Evolutionary conservation across 2,888 invertebrate genomes (phyloP).

Genomic region (Meta bourneti): DNA sequence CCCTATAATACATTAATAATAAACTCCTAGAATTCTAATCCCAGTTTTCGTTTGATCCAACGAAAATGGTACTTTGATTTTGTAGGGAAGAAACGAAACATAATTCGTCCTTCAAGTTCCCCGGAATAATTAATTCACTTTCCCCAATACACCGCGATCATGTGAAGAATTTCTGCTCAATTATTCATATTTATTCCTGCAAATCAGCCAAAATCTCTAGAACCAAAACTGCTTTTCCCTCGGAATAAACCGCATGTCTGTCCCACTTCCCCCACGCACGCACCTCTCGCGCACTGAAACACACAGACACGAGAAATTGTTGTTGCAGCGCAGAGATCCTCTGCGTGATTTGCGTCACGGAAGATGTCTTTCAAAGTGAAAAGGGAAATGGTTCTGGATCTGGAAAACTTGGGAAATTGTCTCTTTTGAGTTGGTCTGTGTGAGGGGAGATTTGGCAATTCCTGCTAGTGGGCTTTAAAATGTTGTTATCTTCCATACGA

Average conservation of each 20-base stretch:
- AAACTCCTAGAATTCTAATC: not conserved
- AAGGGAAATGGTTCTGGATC: not conserved
- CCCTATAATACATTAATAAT: not conserved
- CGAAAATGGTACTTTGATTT: not conserved
- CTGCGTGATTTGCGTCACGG: conserved; percentile 20
- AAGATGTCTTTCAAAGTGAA: conserved; percentile 7
- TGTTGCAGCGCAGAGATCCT: not conserved
- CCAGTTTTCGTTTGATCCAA: not conserved
- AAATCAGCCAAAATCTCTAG: not conserved
- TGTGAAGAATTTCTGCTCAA: not conserved
- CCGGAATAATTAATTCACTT: conserved; percentile 36
- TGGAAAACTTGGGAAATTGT: not conserved
- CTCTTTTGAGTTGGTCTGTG: not conserved
- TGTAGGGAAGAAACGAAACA: not conserved
- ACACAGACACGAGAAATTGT: not conserved
- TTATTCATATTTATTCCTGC: conserved; percentile 18
- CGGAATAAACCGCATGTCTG: no score
- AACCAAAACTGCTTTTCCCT: no score
- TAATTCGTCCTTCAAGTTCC: not conserved
- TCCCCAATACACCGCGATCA: not conserved
- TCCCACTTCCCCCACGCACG: not conserved
- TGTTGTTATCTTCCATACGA: no score
- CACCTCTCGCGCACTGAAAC: not conserved
- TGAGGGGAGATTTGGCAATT: not conserved
- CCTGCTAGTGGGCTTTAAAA: no score